Conservation (phyloP, 2,888 invertebrate species). For the Phortica okadai region DNA sequence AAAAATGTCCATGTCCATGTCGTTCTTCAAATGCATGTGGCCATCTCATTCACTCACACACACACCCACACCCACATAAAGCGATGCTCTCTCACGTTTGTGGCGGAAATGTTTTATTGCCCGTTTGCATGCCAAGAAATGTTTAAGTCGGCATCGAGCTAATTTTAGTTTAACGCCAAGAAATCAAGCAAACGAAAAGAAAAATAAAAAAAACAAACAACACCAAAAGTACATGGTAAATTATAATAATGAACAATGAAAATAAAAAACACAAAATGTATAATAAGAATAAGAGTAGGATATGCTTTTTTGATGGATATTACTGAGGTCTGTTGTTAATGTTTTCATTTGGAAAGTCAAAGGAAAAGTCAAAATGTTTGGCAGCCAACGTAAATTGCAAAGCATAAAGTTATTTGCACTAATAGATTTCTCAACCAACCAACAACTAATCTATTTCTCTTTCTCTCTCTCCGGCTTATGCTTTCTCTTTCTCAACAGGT, state of each 20-base stretch:
- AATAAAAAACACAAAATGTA: neutral
- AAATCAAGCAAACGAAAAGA: neutral
- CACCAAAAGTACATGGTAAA: neutral
- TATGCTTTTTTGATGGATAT: conserved; percentile 69
- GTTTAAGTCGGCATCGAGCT: conserved; percentile 60
- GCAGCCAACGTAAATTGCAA: conserved; percentile 19
- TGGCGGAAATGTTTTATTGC: conserved; percentile 71
- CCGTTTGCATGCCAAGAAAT: conserved; percentile 73
- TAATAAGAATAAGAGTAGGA: conserved; percentile 47
- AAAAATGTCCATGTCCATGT: conserved; percentile 25
- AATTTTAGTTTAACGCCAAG: conserved; percentile 47
- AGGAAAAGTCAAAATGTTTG: conserved; percentile 10
- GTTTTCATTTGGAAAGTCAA: conserved; percentile 37
- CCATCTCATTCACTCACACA: neutral
- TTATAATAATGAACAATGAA: conserved; percentile 18
- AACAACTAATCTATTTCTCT: neutral
- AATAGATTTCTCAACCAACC: conserved; percentile 28
- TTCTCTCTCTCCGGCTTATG: neutral
- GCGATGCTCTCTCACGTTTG: neutral
- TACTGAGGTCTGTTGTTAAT: conserved; percentile 60
- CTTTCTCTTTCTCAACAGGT: conserved; percentile 78
- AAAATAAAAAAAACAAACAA: neutral
- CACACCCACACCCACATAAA: neutral
- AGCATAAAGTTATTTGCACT: conserved; percentile 33
- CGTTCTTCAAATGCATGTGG: conserved; percentile 3